phyloP scores from a whole-genome alignment of 1,140 invertebrate species.

The Zaprionus camerounensis region DNA sequence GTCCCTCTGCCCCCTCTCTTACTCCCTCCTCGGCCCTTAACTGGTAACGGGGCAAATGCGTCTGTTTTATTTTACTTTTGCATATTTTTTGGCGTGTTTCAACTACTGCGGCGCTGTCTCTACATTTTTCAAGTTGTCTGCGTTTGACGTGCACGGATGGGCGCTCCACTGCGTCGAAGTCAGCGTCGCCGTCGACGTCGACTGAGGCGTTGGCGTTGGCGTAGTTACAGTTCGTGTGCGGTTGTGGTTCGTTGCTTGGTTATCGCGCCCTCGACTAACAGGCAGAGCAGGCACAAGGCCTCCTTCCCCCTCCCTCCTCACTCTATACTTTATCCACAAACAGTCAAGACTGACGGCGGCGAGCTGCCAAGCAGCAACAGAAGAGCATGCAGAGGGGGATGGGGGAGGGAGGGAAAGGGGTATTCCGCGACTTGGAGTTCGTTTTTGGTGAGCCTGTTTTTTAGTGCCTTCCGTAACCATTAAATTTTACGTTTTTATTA shows the following conservation, averaged over 20 bases:
- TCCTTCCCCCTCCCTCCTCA: too few species aligned
- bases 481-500: slow-evolving; percentile 83
- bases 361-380: slow-evolving; percentile 30
- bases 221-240: slow-evolving; percentile 75
- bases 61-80: slow-evolving; percentile 83
- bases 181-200: slow-evolving; percentile 20
- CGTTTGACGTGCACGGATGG: slow-evolving; percentile 81
- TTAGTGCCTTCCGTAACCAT: slow-evolving; percentile 83
- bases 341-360: slow-evolving; percentile 1
- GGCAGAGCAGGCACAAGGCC: background rate
- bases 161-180: slow-evolving; percentile 70
- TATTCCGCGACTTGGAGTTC: slow-evolving; percentile 51
- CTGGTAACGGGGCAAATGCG: slow-evolving; percentile 65
- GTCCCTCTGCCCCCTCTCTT: slow-evolving; percentile 2
- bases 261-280: slow-evolving; percentile 56
- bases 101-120: slow-evolving; percentile 80
- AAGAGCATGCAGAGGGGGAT: background rate
- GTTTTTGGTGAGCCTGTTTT: slow-evolving; percentile 80
- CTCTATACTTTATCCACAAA: slow-evolving; percentile 13
- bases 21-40: background rate
- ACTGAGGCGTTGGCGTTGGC: slow-evolving; percentile 51
- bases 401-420: background rate
- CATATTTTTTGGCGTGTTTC: slow-evolving; percentile 83
- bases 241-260: slow-evolving; percentile 82
- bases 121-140: slow-evolving; percentile 83